phyloP scores from a whole-genome alignment of 2,113 vertebrate species.

The Lasiurus cinereus region DNA sequence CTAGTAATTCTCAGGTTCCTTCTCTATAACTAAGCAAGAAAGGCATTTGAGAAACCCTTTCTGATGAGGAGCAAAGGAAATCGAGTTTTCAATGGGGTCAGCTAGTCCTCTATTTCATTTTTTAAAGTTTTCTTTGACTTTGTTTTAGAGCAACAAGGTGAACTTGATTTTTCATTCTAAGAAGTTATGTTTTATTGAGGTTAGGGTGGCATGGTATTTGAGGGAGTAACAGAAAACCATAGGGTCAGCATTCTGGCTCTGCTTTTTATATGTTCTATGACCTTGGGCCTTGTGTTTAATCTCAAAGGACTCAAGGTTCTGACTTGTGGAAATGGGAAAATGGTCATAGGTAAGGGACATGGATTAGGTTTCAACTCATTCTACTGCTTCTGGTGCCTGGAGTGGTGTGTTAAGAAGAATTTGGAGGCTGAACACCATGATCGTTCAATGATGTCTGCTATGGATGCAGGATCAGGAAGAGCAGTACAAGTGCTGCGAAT shows the following conservation, averaged over 20 bases:
- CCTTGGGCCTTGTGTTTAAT: background rate
- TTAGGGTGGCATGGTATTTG: background rate
- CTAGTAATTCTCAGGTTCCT: background rate
- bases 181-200: background rate
- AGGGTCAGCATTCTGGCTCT: background rate
- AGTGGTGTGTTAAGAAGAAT: background rate
- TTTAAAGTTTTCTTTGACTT: slow-evolving; percentile 38
- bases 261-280: background rate
- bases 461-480: background rate
- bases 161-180: slow-evolving; percentile 16
- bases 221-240: slow-evolving; percentile 17
- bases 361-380: background rate
- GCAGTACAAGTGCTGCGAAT: background rate
- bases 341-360: background rate
- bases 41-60: background rate
- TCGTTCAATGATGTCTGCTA: background rate
- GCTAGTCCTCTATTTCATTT: slow-evolving; percentile 33
- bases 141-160: slow-evolving; percentile 58
- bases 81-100: background rate
- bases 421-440: background rate
- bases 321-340: background rate
- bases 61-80: slow-evolving; percentile 8
- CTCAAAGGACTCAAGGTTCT: background rate
- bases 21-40: background rate
- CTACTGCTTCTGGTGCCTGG: background rate